phyloP scores from a whole-genome alignment of 1,140 invertebrate genomes.

The Onthophagus taurus region DNA sequence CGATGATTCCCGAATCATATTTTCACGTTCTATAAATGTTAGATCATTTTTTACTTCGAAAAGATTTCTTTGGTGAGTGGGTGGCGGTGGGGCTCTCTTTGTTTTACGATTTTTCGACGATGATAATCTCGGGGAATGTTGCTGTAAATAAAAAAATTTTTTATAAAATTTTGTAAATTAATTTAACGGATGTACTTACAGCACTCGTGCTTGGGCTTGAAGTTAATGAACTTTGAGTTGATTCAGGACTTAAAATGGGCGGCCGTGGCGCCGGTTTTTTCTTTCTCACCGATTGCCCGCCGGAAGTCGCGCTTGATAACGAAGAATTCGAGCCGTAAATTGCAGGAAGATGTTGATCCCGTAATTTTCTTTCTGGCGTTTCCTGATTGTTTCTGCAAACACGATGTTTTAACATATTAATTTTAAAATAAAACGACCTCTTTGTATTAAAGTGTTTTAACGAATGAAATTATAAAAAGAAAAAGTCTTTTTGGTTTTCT shows the following conservation, averaged over 20 bases:
- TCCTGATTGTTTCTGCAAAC: slow-evolving; percentile 27
- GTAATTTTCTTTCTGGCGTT: slow-evolving; percentile 40
- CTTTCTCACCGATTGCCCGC: slow-evolving; percentile 41
- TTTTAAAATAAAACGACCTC: no score
- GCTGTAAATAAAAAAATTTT: slow-evolving; percentile 27
- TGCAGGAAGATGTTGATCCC: slow-evolving; percentile 7
- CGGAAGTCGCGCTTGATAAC: slow-evolving; percentile 38
- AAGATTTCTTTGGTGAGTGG: slow-evolving; percentile 17
- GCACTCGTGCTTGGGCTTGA: slow-evolving; percentile 35
- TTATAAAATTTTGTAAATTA: neutral
- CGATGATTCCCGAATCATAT: neutral
- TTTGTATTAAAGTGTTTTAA: no score
- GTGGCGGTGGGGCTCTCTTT: slow-evolving; percentile 48
- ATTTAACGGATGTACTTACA: slow-evolving; percentile 28
- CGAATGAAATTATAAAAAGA: no score
- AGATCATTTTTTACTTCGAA: neutral
- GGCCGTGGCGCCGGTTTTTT: slow-evolving; percentile 62
- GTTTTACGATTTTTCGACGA: slow-evolving; percentile 39
- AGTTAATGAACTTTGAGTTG: slow-evolving; percentile 25
- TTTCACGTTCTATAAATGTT: neutral
- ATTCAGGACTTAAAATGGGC: slow-evolving; percentile 35
- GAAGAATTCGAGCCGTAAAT: slow-evolving; percentile 30
- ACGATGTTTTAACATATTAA: slow-evolving; percentile 34
- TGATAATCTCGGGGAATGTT: slow-evolving; percentile 30
- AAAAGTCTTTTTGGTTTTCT: no score